Conservation (phyloP, 2,888 invertebrate species). For the Chrysomela aeneicollis region DNA sequence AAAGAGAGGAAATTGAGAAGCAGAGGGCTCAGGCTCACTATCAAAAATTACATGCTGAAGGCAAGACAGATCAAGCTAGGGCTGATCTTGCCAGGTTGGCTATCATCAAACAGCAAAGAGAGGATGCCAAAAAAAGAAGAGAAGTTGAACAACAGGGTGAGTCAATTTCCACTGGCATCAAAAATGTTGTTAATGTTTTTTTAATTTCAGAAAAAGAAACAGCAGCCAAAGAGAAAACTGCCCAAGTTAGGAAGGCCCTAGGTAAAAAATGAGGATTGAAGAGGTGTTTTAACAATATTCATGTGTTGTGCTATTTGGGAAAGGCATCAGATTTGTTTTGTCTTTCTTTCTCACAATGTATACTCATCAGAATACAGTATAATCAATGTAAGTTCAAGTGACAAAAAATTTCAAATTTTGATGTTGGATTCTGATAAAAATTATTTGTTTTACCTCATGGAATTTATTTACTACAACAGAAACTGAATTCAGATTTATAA, state of each 20-base stretch:
- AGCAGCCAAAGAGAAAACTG: slow-evolving; percentile 68
- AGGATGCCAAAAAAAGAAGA: slow-evolving; percentile 91
- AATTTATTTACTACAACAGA: background rate
- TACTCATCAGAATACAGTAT: background rate
- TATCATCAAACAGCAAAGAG: slow-evolving; percentile 92
- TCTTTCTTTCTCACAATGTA: background rate
- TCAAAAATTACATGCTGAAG: slow-evolving; percentile 91
- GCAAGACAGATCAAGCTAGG: slow-evolving; percentile 94
- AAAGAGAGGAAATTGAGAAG: slow-evolving; percentile 90
- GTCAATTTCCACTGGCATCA: background rate
- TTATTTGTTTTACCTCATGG: too few relatives aligned
- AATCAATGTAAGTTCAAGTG: background rate
- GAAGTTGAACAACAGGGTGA: slow-evolving; percentile 83
- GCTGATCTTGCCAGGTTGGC: slow-evolving; percentile 94
- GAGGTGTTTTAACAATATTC: background rate
- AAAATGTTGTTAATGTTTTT: slow-evolving; percentile 12
- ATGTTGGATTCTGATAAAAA: background rate
- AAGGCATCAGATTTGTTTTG: slow-evolving; percentile 5
- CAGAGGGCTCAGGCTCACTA: slow-evolving; percentile 90
- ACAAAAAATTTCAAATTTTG: background rate
- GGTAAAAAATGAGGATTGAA: slow-evolving; percentile 63
- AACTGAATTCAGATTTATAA: background rate
- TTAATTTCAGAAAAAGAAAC: slow-evolving; percentile 66
- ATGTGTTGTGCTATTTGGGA: slow-evolving; percentile 7
- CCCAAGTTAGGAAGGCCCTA: slow-evolving; percentile 69